Evolutionary conservation across 2,113 vertebrate species (phyloP).

Genomic region (Ploceus nigricollis): DNA sequence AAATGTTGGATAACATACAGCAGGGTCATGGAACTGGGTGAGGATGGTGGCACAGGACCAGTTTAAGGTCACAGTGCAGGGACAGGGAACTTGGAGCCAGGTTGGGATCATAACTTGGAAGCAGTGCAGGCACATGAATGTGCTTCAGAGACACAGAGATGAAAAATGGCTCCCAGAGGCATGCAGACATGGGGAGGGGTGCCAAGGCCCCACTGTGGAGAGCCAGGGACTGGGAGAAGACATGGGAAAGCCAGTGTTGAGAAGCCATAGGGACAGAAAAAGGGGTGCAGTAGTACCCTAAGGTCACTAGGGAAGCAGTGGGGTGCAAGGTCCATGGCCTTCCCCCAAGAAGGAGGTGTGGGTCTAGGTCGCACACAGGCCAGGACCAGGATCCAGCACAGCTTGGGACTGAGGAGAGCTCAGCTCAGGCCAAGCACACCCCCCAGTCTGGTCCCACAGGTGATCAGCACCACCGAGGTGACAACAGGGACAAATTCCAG

Average conservation of each 20-base stretch:
- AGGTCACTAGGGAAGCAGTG: background rate
- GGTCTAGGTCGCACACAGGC: background rate
- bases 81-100: background rate
- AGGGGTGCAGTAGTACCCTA: background rate
- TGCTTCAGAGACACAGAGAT: background rate
- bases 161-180: background rate
- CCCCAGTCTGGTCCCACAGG: fast-evolving
- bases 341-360: background rate
- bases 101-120: background rate
- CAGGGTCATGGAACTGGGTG: background rate
- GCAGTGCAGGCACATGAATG: background rate
- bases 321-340: background rate
- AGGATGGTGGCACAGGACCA: background rate
- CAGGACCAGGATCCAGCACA: background rate
- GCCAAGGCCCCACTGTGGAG: background rate
- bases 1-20: background rate
- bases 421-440: background rate
- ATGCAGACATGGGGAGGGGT: background rate
- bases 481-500: background rate
- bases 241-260: background rate
- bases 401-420: background rate
- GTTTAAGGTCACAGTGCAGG: background rate
- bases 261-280: background rate
- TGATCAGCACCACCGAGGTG: background rate
- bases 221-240: background rate